These are phyloP conservation scores for Semotilus atromaculatus DNA, from an alignment of 2,797 vertebrate species.

Conservation along the genomic window DNA sequence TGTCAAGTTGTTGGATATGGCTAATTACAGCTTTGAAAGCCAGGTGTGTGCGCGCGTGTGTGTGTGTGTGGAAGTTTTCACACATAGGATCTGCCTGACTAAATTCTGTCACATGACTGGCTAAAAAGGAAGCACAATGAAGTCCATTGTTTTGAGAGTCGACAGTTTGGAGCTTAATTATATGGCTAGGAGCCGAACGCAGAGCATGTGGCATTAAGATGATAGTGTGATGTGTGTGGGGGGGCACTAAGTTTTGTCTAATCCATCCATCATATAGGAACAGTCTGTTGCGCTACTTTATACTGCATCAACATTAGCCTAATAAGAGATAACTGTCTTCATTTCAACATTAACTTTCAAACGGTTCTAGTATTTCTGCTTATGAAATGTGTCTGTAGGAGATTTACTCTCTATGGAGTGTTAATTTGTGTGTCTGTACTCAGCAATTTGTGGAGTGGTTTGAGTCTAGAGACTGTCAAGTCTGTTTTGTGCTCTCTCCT, in stretches of 20 bases:
- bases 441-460: conserved; percentile 39
- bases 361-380: not conserved
- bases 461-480: conserved; percentile 44
- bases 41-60: not conserved
- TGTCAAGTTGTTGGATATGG: not conserved
- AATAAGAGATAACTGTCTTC: conserved; percentile 2
- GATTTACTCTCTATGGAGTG: conserved; percentile 13
- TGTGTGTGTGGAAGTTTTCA: conserved; percentile 21
- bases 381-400: not conserved
- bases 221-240: not conserved
- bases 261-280: conserved; percentile 12
- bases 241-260: not conserved
- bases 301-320: not conserved
- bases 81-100: conserved; percentile 59
- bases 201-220: conserved; percentile 36
- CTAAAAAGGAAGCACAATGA: conserved; percentile 59
- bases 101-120: conserved; percentile 55
- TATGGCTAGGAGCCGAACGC: conserved; percentile 49
- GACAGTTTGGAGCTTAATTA: conserved; percentile 67
- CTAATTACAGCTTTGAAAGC: conserved; percentile 34
- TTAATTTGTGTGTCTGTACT: conserved; percentile 16
- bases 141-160: conserved; percentile 63
- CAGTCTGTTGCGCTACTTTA: not conserved
- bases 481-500: conserved; percentile 19
- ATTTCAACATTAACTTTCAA: conserved; percentile 22